Conservation (phyloP, 2,113 vertebrate species). For the Nymphicus hollandicus region DNA sequence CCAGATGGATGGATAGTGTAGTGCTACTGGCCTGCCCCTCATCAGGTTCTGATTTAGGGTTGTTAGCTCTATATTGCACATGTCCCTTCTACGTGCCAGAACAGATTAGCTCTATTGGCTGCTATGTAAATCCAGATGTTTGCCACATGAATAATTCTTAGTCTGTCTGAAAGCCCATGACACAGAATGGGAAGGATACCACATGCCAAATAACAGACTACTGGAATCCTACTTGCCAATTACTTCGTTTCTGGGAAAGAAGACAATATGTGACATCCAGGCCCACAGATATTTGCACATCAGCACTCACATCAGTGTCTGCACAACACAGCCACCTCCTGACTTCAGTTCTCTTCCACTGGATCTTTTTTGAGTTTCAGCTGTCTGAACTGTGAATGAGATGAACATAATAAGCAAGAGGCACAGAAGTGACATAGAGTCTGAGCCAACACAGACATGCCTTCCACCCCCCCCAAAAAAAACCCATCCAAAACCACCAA, state of each 20-base stretch:
- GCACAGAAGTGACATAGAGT: neutral
- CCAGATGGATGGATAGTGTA: neutral
- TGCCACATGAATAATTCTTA: constrained; percentile 4
- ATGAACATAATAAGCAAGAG: neutral
- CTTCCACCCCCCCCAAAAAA: neutral
- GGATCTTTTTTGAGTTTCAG: neutral
- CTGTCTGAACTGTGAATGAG: neutral
- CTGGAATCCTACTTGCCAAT: neutral
- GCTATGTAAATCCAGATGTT: constrained; percentile 29
- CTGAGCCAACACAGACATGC: neutral
- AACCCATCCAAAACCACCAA: neutral
- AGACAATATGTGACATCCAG: neutral
- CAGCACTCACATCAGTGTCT: neutral
- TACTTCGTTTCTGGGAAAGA: neutral
- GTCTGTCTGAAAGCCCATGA: neutral
- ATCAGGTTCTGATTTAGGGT: neutral
- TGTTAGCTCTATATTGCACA: neutral
- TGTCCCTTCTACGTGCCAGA: neutral
- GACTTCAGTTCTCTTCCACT: neutral
- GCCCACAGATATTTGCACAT: neutral
- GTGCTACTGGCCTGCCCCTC: neutral
- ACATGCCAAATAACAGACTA: neutral
- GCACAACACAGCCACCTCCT: neutral
- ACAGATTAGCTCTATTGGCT: neutral
- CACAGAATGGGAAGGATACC: neutral